A percentile compares a stretch with the other conserved stretches of the same genome.
These are phyloP conservation scores for Ophiothrix spiculata DNA, from an alignment of 35 echinoderm and acorn worm genomes.

Conservation along the genomic window DNA sequence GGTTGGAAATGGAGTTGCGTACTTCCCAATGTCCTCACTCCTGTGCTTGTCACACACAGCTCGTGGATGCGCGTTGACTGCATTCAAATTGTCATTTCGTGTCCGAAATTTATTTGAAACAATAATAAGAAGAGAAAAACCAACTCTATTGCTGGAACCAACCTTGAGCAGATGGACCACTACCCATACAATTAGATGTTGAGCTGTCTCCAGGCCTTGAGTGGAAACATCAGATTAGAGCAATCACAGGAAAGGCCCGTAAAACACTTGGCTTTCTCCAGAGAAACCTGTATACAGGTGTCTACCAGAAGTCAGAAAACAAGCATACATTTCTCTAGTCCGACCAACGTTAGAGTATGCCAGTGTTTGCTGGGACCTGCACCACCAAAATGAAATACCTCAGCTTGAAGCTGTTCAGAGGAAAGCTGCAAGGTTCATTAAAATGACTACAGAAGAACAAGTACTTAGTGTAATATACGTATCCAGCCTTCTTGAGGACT, in stretches of 20 bases:
- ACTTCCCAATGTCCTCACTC: too few relatives aligned
- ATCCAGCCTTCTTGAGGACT: too few relatives aligned
- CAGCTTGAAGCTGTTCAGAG: background rate
- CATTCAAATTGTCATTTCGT: too few relatives aligned
- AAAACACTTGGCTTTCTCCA: background rate
- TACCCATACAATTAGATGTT: conserved; percentile 41
- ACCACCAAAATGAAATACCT: background rate
- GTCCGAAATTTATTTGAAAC: too few relatives aligned
- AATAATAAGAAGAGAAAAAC: too few relatives aligned
- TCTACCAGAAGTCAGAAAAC: background rate
- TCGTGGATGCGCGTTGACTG: too few relatives aligned
- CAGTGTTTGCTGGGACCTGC: background rate
- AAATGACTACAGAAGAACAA: background rate
- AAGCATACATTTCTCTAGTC: background rate
- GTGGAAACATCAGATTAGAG: conserved; percentile 19
- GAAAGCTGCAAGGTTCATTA: background rate
- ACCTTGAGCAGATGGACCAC: conserved; percentile 28
- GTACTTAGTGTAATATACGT: too few relatives aligned
- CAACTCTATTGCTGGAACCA: too few relatives aligned
- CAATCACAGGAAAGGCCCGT: conserved; percentile 2
- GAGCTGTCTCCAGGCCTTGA: conserved; percentile 14
- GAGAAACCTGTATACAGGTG: background rate
- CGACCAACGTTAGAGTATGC: background rate
- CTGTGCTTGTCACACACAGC: too few relatives aligned
- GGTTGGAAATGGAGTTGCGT: too few relatives aligned